Evolutionary conservation across 2,113 vertebrate species (phyloP).

Genomic region (Brachyistius frenatus): DNA sequence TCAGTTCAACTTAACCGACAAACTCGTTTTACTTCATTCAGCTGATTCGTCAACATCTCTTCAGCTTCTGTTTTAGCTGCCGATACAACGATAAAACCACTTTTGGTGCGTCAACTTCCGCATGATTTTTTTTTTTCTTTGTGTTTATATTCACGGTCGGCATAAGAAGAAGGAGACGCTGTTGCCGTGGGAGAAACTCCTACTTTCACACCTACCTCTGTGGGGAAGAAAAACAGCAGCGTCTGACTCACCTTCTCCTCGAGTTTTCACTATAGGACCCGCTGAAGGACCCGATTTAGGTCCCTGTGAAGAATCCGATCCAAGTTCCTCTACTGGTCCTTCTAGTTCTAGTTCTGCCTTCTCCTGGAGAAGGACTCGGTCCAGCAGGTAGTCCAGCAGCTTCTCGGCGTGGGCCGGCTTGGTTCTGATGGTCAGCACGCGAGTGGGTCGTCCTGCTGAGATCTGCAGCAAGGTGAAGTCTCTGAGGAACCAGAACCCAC

Average conservation of each 20-base stretch:
- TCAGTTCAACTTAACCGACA: too few species aligned
- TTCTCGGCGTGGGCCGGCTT: neutral
- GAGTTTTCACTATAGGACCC: neutral
- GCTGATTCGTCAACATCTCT: too few species aligned
- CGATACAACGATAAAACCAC: too few species aligned
- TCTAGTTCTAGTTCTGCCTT: neutral
- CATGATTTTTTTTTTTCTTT: too few species aligned
- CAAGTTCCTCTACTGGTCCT: neutral
- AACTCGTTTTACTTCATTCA: too few species aligned
- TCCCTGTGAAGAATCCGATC: neutral
- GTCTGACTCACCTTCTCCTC: too few species aligned
- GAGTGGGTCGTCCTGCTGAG: neutral
- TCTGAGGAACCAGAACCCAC: constrained; percentile 25
- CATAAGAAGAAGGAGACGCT: neutral
- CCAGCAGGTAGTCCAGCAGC: constrained; percentile 55
- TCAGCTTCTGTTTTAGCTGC: too few species aligned
- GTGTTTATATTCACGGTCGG: too few species aligned
- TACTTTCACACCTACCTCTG: too few species aligned
- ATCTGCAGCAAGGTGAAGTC: constrained; percentile 36
- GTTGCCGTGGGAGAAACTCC: neutral
- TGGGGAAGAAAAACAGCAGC: neutral
- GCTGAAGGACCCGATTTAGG: too few species aligned
- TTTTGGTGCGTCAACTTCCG: too few species aligned
- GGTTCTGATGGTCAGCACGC: constrained; percentile 40
- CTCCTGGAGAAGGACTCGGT: constrained; percentile 15